Evolutionary conservation across 2,888 invertebrate species (phyloP).

Genomic region (Allacma fusca): DNA sequence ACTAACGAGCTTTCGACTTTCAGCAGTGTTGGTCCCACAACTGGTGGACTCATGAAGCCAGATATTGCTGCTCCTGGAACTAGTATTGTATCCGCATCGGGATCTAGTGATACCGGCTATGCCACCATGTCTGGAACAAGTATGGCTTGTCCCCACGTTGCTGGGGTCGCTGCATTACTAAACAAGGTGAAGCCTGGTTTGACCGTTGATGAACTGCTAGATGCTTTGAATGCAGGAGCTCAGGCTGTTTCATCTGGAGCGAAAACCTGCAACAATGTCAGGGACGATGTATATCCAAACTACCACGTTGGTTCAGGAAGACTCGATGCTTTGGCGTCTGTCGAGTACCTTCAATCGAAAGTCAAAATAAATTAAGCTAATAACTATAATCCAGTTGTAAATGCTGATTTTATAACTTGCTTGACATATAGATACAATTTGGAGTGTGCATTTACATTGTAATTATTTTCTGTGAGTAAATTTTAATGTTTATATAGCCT

Average conservation of each 20-base stretch:
- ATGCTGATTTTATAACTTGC: too few relatives aligned
- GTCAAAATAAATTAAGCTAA: too few relatives aligned
- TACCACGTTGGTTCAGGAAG: neutral
- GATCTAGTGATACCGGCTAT: neutral
- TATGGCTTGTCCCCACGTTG: neutral
- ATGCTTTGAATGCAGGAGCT: neutral
- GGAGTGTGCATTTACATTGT: too few relatives aligned
- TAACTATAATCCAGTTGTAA: too few relatives aligned
- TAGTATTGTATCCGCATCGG: neutral
- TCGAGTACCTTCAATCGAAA: too few relatives aligned
- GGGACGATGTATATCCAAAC: conserved; percentile 6
- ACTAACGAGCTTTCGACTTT: neutral
- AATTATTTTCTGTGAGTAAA: too few relatives aligned
- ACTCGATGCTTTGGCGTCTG: neutral
- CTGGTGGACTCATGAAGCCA: neutral
- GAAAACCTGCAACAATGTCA: neutral
- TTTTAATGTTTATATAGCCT: too few relatives aligned
- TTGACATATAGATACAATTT: too few relatives aligned
- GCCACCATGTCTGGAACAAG: neutral
- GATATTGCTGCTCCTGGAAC: conserved; percentile 8
- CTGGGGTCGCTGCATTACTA: neutral
- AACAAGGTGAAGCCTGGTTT: neutral
- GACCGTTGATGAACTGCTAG: neutral
- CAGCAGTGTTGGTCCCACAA: neutral
- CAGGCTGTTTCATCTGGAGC: neutral